These are phyloP conservation scores for Temnopleurus reevesii DNA, from an alignment of 53 echinoderm and acorn worm species.

Conservation along the genomic window DNA sequence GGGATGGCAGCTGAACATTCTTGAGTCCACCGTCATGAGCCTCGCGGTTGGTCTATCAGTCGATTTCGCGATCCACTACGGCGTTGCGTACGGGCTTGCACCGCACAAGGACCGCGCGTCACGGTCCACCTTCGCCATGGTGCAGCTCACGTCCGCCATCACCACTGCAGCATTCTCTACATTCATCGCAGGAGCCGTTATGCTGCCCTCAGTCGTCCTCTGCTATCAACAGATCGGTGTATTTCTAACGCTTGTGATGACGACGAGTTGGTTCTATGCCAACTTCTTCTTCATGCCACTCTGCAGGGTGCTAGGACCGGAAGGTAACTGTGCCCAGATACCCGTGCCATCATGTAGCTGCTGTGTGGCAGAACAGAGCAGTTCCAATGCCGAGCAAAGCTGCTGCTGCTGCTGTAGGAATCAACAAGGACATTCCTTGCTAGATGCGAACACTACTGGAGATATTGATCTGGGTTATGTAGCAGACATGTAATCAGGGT, in stretches of 20 bases:
- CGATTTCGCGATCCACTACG: conserved; percentile 86
- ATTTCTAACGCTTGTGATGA: conserved; percentile 77
- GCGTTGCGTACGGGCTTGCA: conserved; percentile 82
- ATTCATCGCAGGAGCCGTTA: conserved; percentile 78
- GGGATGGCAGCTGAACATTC: conserved; percentile 88
- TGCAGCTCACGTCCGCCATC: conserved; percentile 69
- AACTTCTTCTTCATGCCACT: conserved; percentile 82
- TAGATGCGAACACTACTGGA: neutral
- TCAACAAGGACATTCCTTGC: neutral
- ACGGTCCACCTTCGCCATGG: conserved; percentile 69
- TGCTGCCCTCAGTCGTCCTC: conserved; percentile 67
- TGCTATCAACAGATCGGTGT: conserved; percentile 70
- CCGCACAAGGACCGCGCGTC: conserved; percentile 62
- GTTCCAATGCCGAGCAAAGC: neutral
- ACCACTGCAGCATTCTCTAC: conserved; percentile 84
- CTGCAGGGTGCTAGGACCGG: conserved; percentile 73
- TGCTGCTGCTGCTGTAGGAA: neutral
- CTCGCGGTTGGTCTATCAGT: conserved; percentile 86
- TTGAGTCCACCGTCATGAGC: conserved; percentile 81
- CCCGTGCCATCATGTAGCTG: neutral
- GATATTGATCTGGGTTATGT: conserved; percentile 20
- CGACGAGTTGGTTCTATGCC: conserved; percentile 78
- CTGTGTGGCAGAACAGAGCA: neutral
- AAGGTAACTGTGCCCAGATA: conserved; percentile 57
- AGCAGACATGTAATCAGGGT: too few relatives aligned